Conservation (phyloP, 2,888 invertebrate species). For the Bibio marci region DNA sequence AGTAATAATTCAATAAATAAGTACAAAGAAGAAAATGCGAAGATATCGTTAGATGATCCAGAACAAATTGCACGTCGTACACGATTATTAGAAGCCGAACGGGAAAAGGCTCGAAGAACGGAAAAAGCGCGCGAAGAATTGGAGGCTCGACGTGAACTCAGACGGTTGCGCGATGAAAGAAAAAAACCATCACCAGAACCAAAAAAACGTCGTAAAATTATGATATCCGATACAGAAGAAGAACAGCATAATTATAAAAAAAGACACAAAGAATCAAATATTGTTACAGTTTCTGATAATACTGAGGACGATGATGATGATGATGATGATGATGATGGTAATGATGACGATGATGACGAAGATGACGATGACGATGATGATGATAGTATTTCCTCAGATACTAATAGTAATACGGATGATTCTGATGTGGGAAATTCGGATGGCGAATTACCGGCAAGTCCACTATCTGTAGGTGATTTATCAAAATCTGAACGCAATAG, state of each 20-base stretch:
- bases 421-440: conserved; percentile 17
- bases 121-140: conserved; percentile 55
- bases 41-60: conserved; percentile 25
- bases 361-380: conserved; percentile 2
- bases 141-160: conserved; percentile 49
- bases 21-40: conserved; percentile 13
- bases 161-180: conserved; percentile 27
- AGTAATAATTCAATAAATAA: conserved; percentile 23
- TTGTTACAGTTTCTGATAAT: conserved; percentile 34
- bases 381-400: not conserved
- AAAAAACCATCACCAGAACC: conserved; percentile 11
- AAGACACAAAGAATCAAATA: conserved; percentile 21
- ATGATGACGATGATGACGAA: conserved; percentile 12
- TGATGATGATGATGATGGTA: conserved; percentile 21
- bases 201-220: conserved; percentile 1
- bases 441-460: conserved; percentile 33
- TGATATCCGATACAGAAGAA: conserved; percentile 5
- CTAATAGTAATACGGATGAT: conserved; percentile 8
- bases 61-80: conserved; percentile 42
- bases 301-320: conserved; percentile 29
- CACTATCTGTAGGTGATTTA: conserved; percentile 33
- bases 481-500: conserved; percentile 28
- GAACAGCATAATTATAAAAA: conserved; percentile 1
- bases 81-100: conserved; percentile 52
- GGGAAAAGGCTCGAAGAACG: conserved; percentile 60